Evolutionary conservation across 2,888 invertebrate genomes (phyloP), one percentile per base, ranked within the genome.

Genomic region (Drosophila setosimentum): DNA sequence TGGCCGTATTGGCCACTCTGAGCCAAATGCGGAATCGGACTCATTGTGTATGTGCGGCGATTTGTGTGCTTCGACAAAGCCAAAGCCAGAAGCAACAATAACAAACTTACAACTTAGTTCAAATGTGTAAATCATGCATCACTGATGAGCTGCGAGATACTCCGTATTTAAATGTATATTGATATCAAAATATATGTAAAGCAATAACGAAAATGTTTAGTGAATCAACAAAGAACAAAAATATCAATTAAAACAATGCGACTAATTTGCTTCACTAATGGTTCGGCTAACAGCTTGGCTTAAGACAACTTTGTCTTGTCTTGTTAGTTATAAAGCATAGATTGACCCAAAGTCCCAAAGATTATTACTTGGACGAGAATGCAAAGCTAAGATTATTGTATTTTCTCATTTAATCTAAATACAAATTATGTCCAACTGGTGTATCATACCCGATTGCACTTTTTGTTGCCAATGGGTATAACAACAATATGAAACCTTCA

Each of bases 401-500:
- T 24, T 21, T 21, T 8, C 45, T 21, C 24, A 24, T 16, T 24
- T 8, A 24, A 8, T 16, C 6, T 10, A 8, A 13, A 29, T 27
- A n/a, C n/a, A n/a, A n/a, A n/a, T n/a, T n/a, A n/a, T n/a, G n/a
- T n/a, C n/a, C n/a, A n/a, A n/a, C 33, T 30, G 18, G 27, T 2
- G n/a, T 29, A 57, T 29, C 18, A 37, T 49, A 33, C 29, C 50
- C 50, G 1, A 1, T 37, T 30, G 8, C 16, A 24, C 24, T 16
- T 24, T n/a, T 13, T 18, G 8, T 16, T 0, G 5, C 10, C 24
- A 51, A 45, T 67, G 75, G 67, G 73, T 77, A 78, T 57, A 29
- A 7, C 35, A 78, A 71, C 82, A 87, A 76, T 87, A 85, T 83
- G 80, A 83, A 80, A 85, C 80, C 77, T 83, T 83, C 88, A 83